phyloP scores from a whole-genome alignment of 2,797 vertebrate genomes.

The Erpetoichthys calabaricus region DNA sequence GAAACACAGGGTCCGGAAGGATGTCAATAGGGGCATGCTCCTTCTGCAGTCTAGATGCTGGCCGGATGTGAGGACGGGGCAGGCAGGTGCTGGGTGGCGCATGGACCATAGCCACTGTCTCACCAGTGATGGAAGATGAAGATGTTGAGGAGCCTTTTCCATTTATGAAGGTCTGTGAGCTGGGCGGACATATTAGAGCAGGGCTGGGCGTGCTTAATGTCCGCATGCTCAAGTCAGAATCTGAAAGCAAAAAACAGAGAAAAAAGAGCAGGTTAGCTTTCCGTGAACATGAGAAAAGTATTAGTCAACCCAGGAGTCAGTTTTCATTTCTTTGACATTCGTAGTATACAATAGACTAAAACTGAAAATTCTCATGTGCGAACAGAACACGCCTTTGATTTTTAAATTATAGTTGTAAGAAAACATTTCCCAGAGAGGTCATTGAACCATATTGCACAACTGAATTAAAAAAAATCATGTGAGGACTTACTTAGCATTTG shows the following conservation, averaged over 20 bases:
- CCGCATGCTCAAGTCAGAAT: conserved; percentile 83
- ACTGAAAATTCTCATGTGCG: no score
- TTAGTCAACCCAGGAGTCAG: background rate
- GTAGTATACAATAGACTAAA: no score
- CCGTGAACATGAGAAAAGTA: conserved; percentile 1
- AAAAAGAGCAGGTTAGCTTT: background rate
- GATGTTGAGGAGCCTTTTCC: conserved; percentile 71
- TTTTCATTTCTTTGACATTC: background rate
- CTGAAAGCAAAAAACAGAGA: conserved; percentile 45
- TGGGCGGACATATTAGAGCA: conserved; percentile 73
- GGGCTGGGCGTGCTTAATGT: conserved; percentile 90
- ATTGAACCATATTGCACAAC: no score
- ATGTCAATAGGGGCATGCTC: conserved; percentile 71
- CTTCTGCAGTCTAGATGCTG: conserved; percentile 53
- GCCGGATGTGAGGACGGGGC: conserved; percentile 59
- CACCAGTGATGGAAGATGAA: conserved; percentile 71
- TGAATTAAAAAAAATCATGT: no score
- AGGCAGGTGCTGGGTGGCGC: conserved; percentile 53
- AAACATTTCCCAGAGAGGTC: background rate
- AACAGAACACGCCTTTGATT: conserved; percentile 5
- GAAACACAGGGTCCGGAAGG: conserved; percentile 72
- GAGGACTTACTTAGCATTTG: no score
- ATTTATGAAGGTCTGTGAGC: conserved; percentile 64
- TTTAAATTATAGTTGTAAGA: background rate
- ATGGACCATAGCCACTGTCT: conserved; percentile 84